These are phyloP conservation scores for Heterohyrax brucei DNA, from an alignment of 2,797 vertebrate genomes.

Conservation along the genomic window DNA sequence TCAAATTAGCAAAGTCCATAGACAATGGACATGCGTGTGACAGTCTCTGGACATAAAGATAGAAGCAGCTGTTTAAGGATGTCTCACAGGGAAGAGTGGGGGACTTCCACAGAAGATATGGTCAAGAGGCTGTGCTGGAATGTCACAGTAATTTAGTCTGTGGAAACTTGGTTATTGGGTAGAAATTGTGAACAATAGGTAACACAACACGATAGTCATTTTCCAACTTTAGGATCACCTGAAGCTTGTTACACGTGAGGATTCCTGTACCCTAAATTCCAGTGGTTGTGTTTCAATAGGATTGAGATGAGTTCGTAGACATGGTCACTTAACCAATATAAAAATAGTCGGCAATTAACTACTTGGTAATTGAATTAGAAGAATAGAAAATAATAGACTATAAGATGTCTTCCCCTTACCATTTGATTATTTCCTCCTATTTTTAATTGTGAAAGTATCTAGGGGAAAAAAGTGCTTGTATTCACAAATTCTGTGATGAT, in stretches of 20 bases:
- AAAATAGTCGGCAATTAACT: background rate
- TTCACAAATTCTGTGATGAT: slow-evolving; percentile 37
- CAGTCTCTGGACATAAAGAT: background rate
- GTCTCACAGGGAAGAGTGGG: background rate
- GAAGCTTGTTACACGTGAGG: background rate
- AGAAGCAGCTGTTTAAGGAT: background rate
- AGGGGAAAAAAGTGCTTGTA: background rate
- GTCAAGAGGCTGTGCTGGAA: background rate
- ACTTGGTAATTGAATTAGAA: background rate
- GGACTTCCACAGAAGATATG: too few species aligned
- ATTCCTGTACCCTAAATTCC: background rate
- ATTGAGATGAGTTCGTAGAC: background rate
- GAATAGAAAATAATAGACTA: background rate
- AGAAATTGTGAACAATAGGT: background rate
- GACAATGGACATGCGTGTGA: background rate
- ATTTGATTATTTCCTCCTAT: background rate
- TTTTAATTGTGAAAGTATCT: background rate
- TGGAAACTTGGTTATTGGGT: background rate
- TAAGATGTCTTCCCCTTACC: background rate
- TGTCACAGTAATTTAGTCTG: background rate
- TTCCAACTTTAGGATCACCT: background rate
- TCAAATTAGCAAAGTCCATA: background rate
- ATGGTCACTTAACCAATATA: background rate
- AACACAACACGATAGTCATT: background rate
- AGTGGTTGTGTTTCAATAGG: background rate